Percentiles rank a stretch among this genome's conserved stretches.
These are phyloP conservation scores for Alligator mississippiensis DNA, from an alignment of 2,113 vertebrate genomes.

Conservation along the genomic window DNA sequence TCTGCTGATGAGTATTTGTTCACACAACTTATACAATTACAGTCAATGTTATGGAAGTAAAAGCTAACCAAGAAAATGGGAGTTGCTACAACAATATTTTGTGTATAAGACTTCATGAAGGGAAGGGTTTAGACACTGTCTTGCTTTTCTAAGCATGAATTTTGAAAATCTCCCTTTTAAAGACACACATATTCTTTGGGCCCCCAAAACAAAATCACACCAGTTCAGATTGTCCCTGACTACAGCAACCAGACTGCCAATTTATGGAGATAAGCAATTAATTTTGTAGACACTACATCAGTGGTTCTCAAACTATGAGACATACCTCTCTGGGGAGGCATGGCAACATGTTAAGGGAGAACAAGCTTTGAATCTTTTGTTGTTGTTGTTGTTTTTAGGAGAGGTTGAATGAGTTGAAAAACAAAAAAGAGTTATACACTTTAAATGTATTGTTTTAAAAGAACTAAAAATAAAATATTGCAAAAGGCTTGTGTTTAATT, in stretches of 20 bases:
- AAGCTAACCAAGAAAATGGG: neutral
- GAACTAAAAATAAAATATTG: no score
- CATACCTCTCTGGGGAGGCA: no score
- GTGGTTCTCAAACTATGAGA: no score
- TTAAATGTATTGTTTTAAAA: no score
- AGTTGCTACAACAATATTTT: neutral
- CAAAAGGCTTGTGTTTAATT: no score
- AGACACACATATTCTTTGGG: neutral
- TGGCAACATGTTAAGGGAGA: no score
- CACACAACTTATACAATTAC: neutral
- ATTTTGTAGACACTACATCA: neutral
- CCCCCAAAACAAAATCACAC: neutral
- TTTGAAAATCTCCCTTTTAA: neutral
- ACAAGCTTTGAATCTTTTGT: no score
- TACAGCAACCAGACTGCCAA: neutral
- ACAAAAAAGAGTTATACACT: no score
- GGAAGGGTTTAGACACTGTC: neutral
- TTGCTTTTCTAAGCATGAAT: neutral
- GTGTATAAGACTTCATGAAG: neutral
- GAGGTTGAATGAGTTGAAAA: no score
- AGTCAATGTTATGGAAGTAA: neutral
- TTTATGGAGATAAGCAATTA: neutral
- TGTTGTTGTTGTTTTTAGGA: no score
- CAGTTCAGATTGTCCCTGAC: neutral
- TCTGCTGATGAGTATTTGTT: neutral